A percentile compares a stretch with the other conserved stretches of the same genome.
Evolutionary conservation across 2,888 invertebrate genomes (phyloP).

Genomic region (Diaperis boleti): DNA sequence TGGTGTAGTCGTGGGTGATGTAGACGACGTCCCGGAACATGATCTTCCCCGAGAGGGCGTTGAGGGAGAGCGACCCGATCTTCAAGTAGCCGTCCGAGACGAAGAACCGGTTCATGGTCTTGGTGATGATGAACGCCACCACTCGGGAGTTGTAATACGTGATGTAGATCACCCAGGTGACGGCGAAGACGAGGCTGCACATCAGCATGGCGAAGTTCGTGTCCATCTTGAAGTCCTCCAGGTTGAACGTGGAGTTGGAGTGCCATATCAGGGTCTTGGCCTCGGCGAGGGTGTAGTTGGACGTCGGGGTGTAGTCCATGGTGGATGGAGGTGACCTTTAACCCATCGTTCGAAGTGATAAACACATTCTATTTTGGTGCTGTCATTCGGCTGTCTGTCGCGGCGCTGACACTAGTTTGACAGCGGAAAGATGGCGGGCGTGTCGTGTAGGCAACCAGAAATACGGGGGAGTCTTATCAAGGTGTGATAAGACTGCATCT

Average conservation of each 20-base stretch:
- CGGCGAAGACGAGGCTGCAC: conserved; percentile 84
- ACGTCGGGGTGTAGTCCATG: conserved; percentile 10
- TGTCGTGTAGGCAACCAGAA: neutral
- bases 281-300: conserved; percentile 43
- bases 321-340: conserved; percentile 17
- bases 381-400: conserved; percentile 20
- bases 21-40: conserved; percentile 98
- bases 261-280: conserved; percentile 56
- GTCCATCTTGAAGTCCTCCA: conserved; percentile 82
- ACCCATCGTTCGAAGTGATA: conserved; percentile 15
- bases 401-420: neutral
- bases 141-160: conserved; percentile 95
- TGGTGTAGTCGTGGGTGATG: conserved; percentile 92
- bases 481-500: too few relatives aligned
- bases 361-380: conserved; percentile 16
- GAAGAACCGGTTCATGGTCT: conserved; percentile 88
- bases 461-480: neutral
- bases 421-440: neutral
- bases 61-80: conserved; percentile 94
- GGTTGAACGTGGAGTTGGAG: conserved; percentile 51
- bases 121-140: conserved; percentile 89
- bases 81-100: conserved; percentile 89
- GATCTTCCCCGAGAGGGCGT: conserved; percentile 97
- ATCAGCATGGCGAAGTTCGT: conserved; percentile 82
- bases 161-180: conserved; percentile 93